A percentile compares a stretch with the other conserved stretches of the same genome.
These are phyloP conservation scores for Mantis religiosa DNA, from an alignment of 2,888 invertebrate species.

Conservation along the genomic window DNA sequence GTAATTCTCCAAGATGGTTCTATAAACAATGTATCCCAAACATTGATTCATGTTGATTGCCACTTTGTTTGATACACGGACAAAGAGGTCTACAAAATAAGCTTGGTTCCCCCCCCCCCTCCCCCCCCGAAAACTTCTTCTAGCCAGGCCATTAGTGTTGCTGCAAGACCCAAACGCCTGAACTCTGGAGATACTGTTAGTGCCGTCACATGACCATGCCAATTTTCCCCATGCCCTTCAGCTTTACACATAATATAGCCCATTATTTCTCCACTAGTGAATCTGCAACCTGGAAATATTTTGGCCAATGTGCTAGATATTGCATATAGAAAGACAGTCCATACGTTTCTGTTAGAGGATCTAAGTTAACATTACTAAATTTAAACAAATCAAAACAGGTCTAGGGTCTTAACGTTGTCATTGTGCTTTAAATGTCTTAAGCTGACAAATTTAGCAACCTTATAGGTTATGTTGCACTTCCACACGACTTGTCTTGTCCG, in stretches of 20 bases:
- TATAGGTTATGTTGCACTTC: no score
- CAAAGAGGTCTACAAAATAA: slow-evolving; percentile 97
- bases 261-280: slow-evolving; percentile 94
- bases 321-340: slow-evolving; percentile 94
- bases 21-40: slow-evolving; percentile 92
- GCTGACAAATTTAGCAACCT: neutral
- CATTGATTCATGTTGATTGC: slow-evolving; percentile 97
- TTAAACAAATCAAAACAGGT: slow-evolving; percentile 91
- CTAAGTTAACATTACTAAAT: slow-evolving; percentile 96
- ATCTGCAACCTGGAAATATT: slow-evolving; percentile 96
- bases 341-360: slow-evolving; percentile 96
- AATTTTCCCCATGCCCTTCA: slow-evolving; percentile 91
- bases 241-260: slow-evolving; percentile 99
- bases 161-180: slow-evolving; percentile 86
- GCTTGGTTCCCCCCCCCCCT: slow-evolving; percentile 93
- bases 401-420: slow-evolving; percentile 91
- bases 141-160: slow-evolving; percentile 86
- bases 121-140: slow-evolving; percentile 96
- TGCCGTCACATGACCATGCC: slow-evolving; percentile 99
- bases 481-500: no score
- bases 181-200: slow-evolving; percentile 94
- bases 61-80: slow-evolving; percentile 93
- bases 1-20: slow-evolving; percentile 96
- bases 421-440: slow-evolving; percentile 40
- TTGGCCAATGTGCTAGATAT: slow-evolving; percentile 97